Evolutionary conservation across 2,113 vertebrate species (phyloP).

Genomic region (Aphelocoma coerulescens): DNA sequence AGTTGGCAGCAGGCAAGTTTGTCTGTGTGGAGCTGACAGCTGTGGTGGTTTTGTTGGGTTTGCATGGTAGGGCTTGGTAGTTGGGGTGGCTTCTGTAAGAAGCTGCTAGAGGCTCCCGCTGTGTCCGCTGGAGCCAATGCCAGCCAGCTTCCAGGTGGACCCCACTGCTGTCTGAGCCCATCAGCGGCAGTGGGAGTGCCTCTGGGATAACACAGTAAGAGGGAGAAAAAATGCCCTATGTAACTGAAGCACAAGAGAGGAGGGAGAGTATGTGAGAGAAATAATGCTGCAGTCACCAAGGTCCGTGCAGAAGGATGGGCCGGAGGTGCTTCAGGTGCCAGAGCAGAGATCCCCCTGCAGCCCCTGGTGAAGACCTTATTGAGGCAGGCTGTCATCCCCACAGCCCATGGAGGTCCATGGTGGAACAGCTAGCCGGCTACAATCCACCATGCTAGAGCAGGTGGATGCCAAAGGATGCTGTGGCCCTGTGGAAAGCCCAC

Average conservation of each 20-base stretch:
- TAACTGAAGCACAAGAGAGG: neutral
- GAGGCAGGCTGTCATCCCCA: neutral
- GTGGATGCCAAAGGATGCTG: neutral
- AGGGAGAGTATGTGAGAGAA: neutral
- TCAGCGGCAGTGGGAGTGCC: too few relatives aligned
- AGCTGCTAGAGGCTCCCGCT: neutral
- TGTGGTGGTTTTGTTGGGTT: neutral
- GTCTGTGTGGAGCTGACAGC: neutral
- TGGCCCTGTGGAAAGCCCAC: neutral
- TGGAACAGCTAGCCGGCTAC: neutral
- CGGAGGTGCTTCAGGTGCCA: neutral
- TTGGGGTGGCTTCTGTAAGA: neutral
- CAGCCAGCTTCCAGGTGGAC: rapidly evolving
- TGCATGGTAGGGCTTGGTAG: neutral
- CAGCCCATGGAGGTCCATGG: neutral
- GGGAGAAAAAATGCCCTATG: neutral
- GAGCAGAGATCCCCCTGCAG: neutral
- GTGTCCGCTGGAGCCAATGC: neutral
- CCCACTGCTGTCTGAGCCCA: rapidly evolving
- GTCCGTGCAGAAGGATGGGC: neutral
- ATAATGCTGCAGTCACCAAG: neutral
- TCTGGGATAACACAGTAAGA: neutral
- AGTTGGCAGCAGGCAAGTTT: neutral
- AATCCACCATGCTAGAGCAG: neutral
- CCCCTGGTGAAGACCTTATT: neutral